Evolutionary conservation across 64 coral and sea anemone genomes (phyloP).

Genomic region (Dendronephthya gigantea): DNA sequence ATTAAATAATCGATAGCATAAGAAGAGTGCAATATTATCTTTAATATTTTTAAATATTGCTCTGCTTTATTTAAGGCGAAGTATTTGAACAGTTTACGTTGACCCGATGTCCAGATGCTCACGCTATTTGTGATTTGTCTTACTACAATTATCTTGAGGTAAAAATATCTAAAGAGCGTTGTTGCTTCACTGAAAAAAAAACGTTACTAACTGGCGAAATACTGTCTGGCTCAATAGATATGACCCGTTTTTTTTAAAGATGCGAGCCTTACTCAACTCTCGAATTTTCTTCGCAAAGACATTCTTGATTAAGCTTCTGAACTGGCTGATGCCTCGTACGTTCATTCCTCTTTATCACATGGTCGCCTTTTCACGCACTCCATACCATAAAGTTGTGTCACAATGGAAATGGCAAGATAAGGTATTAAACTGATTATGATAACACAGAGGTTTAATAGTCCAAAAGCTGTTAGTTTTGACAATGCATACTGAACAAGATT

Average conservation of each 20-base stretch:
- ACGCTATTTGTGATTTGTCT: slow-evolving; percentile 90
- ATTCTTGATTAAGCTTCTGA: background rate
- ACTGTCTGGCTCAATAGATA: no score
- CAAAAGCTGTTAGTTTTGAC: no score
- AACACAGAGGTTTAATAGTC: no score
- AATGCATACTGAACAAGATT: no score
- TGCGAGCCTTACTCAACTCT: slow-evolving; percentile 4
- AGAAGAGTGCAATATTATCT: no score
- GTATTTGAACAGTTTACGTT: slow-evolving; percentile 60
- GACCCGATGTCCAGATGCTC: slow-evolving; percentile 59
- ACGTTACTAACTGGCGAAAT: no score
- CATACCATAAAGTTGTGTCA: background rate
- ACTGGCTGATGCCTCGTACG: slow-evolving; percentile 7
- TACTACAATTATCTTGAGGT: slow-evolving; percentile 98
- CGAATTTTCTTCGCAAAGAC: background rate
- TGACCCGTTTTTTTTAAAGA: background rate
- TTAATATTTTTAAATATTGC: background rate
- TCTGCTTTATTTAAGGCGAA: slow-evolving; percentile 20
- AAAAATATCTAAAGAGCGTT: background rate
- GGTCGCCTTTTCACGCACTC: background rate
- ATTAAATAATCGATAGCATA: background rate
- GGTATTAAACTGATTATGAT: no score
- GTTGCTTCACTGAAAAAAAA: no score
- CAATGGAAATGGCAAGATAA: slow-evolving; percentile 14
- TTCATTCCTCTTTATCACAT: slow-evolving; percentile 14